Conservation (phyloP, 2,113 vertebrate genomes). For the Alexandromys fortis region DNA sequence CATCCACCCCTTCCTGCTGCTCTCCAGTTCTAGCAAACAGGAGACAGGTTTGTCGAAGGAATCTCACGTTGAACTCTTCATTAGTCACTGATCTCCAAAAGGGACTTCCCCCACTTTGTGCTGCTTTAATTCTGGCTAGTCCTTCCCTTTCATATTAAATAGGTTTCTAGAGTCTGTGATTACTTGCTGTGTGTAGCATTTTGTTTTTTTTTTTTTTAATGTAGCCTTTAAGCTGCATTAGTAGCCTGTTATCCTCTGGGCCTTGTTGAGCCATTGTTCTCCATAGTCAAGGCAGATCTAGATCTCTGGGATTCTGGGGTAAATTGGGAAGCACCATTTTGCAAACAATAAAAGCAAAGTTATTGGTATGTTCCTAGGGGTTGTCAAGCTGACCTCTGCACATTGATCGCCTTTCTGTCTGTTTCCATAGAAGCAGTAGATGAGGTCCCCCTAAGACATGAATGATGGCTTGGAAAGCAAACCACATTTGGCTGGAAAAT, state of each 20-base stretch:
- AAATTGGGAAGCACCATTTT: background rate
- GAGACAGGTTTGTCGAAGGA: background rate
- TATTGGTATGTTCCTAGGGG: background rate
- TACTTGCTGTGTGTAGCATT: background rate
- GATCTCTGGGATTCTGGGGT: background rate
- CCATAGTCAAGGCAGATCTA: background rate
- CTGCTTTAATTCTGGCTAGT: background rate
- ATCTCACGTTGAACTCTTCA: background rate
- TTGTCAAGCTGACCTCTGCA: background rate
- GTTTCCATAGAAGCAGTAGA: background rate
- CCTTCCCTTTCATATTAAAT: slow-evolving; percentile 12
- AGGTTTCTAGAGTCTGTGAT: background rate
- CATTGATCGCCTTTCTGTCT: background rate
- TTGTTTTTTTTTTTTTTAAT: background rate
- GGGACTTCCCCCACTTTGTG: background rate
- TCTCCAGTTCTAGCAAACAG: background rate
- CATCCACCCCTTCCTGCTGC: background rate
- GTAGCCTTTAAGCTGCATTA: background rate
- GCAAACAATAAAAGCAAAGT: slow-evolving; percentile 21
- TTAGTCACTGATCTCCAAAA: background rate
- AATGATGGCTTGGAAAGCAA: slow-evolving; percentile 50
- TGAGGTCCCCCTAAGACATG: background rate
- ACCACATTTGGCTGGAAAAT: slow-evolving; percentile 27
- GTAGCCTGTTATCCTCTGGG: background rate
- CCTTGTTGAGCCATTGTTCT: background rate